phyloP scores from a whole-genome alignment of 2,797 vertebrate species.

The Bradypodion ventrale region DNA sequence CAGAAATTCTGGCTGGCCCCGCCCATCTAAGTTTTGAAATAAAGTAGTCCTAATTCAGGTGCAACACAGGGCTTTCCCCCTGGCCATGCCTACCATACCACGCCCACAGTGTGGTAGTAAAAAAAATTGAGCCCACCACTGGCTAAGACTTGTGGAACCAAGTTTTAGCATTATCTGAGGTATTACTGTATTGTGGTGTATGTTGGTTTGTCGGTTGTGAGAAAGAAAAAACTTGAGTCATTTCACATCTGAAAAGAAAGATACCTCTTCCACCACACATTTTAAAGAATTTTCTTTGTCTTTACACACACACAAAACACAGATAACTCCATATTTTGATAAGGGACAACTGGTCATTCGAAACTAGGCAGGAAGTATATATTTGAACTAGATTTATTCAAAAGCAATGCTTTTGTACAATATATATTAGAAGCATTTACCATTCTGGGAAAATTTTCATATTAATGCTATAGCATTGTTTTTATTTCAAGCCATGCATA shows the following conservation, averaged over 20 bases:
- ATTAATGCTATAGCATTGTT: constrained; percentile 53
- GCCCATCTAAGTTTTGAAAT: too few relatives aligned
- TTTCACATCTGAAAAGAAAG: background rate
- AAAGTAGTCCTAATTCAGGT: too few relatives aligned
- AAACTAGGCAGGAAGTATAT: background rate
- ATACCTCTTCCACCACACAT: background rate
- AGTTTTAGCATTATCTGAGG: too few relatives aligned
- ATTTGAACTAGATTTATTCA: background rate
- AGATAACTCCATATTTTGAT: background rate
- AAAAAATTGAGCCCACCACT: too few relatives aligned
- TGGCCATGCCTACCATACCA: too few relatives aligned
- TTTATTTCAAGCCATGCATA: constrained; percentile 49
- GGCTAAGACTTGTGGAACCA: too few relatives aligned
- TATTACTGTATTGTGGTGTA: too few relatives aligned
- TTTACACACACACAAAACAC: background rate
- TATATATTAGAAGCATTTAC: constrained; percentile 51
- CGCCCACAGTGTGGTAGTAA: too few relatives aligned
- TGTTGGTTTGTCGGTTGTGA: too few relatives aligned
- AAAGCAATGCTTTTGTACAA: constrained; percentile 48
- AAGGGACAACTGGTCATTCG: background rate
- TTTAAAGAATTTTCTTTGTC: background rate
- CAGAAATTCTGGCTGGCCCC: too few relatives aligned
- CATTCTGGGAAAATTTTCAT: constrained; percentile 43
- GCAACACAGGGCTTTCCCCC: too few relatives aligned
- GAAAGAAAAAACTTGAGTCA: background rate